A percentile compares a stretch with the other conserved stretches of the same genome.
phyloP scores from a whole-genome alignment of 2,888 invertebrate genomes.

The Chloromyia formosa region DNA sequence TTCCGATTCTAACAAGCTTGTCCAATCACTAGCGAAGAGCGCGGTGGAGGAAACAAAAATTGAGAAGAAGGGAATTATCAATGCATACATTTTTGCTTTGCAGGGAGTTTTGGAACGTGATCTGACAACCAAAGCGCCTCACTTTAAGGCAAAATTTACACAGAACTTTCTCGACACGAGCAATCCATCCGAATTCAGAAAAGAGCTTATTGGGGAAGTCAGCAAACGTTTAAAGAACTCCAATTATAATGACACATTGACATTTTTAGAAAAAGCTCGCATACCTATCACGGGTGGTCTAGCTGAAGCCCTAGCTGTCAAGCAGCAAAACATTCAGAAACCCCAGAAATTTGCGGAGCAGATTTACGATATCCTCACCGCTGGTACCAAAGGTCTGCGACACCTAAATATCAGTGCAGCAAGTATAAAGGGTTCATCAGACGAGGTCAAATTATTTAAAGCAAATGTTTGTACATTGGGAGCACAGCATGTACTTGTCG shows the following conservation, averaged over 20 bases:
- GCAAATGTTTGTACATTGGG: conserved; percentile 9
- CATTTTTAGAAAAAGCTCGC: neutral
- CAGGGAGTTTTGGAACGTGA: too few species aligned
- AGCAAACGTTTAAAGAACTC: neutral
- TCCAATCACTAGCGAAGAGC: neutral
- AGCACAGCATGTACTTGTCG: conserved; percentile 11
- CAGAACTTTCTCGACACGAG: too few species aligned
- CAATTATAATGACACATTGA: too few species aligned
- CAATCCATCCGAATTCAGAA: too few species aligned
- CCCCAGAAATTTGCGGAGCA: conserved; percentile 16
- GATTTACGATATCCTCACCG: neutral
- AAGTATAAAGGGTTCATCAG: neutral
- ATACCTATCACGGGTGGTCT: neutral
- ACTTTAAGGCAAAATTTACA: too few species aligned
- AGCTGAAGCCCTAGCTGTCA: neutral
- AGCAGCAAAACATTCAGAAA: neutral
- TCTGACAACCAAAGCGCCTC: too few species aligned
- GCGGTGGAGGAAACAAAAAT: too few species aligned
- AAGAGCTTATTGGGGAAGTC: too few species aligned
- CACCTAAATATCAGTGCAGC: neutral
- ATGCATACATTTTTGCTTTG: too few species aligned
- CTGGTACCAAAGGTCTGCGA: neutral
- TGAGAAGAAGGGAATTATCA: too few species aligned
- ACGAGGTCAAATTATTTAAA: conserved; percentile 9
- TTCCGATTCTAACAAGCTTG: neutral